phyloP scores from a whole-genome alignment of 2,888 invertebrate genomes.

The Liopterus haemorrhoidalis region DNA sequence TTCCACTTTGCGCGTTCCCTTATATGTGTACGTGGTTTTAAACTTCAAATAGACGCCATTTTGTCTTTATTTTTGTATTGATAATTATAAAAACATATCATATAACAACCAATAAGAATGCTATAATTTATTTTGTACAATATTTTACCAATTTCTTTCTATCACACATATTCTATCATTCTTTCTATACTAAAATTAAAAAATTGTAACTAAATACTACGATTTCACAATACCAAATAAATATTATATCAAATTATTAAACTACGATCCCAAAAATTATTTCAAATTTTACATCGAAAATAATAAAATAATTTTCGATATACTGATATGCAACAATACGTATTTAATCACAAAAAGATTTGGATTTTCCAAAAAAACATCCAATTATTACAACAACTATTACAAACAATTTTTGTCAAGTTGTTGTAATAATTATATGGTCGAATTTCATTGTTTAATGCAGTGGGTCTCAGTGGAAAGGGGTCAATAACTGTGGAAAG shows the following conservation, averaged over 20 bases:
- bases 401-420: conserved; percentile 10
- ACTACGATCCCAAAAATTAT: neutral
- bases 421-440: conserved; percentile 5
- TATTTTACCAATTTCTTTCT: neutral
- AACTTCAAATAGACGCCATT: no score
- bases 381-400: neutral
- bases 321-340: neutral
- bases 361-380: neutral
- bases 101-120: no score
- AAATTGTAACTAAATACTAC: no score
- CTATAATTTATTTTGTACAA: conserved; percentile 1
- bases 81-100: no score
- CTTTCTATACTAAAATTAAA: no score
- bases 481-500: no score
- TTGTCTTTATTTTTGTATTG: no score
- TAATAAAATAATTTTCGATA: neutral
- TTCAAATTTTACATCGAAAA: neutral
- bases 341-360: neutral
- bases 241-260: neutral
- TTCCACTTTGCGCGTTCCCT: no score
- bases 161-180: no score
- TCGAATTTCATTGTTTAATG: neutral
- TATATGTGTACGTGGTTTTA: no score
- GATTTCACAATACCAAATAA: no score
- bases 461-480: no score